Evolutionary conservation across 2,113 vertebrate species (phyloP).

Genomic region (Dinomys branickii): DNA sequence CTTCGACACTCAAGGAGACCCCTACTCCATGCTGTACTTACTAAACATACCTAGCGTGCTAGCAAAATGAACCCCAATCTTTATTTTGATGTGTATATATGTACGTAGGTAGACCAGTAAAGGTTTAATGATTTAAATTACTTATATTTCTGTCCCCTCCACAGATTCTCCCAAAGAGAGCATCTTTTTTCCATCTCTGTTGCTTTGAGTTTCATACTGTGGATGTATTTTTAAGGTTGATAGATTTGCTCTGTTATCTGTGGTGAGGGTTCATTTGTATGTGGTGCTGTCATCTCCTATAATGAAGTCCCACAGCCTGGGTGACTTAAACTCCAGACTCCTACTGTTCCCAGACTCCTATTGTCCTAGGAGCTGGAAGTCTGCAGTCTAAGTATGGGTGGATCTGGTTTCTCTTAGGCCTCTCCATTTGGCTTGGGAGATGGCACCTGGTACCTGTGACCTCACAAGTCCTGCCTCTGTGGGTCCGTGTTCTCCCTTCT

Average conservation of each 20-base stretch:
- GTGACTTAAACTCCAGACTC: neutral
- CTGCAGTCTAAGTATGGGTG: fast-evolving
- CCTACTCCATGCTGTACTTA: neutral
- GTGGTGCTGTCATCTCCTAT: too few species aligned
- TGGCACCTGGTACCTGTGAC: fast-evolving
- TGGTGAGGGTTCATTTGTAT: neutral
- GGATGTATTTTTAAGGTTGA: neutral
- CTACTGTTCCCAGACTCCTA: neutral
- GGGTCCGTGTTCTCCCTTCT: neutral
- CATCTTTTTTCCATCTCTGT: neutral
- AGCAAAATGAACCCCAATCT: neutral
- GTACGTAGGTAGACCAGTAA: neutral
- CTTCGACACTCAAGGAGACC: neutral
- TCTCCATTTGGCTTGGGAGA: too few species aligned
- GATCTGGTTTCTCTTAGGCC: too few species aligned
- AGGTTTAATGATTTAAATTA: neutral
- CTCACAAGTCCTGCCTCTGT: fast-evolving
- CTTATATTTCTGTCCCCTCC: neutral
- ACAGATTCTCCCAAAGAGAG: neutral
- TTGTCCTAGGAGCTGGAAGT: neutral
- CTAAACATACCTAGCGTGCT: neutral
- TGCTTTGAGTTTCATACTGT: neutral
- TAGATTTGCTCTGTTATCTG: neutral
- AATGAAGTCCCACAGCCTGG: neutral
- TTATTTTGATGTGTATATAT: neutral